Evolutionary conservation across 2,113 vertebrate species (phyloP), one percentile per base, ranked within the genome.

Genomic region (Trematomus loennbergii): DNA sequence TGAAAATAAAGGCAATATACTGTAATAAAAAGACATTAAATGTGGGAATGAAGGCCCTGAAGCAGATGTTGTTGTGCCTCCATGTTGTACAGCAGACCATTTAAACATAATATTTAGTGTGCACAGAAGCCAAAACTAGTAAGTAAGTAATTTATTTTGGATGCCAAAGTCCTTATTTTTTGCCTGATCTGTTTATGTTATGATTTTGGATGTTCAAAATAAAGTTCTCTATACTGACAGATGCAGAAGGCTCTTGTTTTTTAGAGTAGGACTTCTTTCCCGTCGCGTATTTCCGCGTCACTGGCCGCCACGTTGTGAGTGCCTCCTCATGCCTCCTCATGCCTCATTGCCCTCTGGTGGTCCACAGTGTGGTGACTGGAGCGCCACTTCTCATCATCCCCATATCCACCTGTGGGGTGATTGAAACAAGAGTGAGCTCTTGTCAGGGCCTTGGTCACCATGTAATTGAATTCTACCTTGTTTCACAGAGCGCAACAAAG

Each of bases 381-480:
- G 66, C 66, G 9, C 66, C 80, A 66, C 83, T 74, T 73, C 77
- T 72, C 72, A 73, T 81, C 88, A 83, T 78, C 86, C 84, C 81
- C 78, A 79, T 57, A 84, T 87, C 83, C 83, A 87, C 84, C 88
- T 82, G 90, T 75, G 87, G 82, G 91, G 77, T 89, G 92, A 94
- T 87, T 90, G 94, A 92, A 93, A 93, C 91, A 92, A 89, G 89
- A 91, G 71, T 79, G 77, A 91, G 90, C 80, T 82, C 79, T 85
- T 92, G 93, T 94, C 88, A 79, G 85, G 76, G 74, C 85, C 83
- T 71, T 36, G 78, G 87, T 78, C 87, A 84, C 81, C 86, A 79
- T 91, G 87, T 94, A 94, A 95, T 94, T 92, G 90, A 94, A 94
- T 94, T 91, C 83, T 84, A 88, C 89, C 89, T 80, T 81, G 87